These are phyloP conservation scores for Clistopyga incitator DNA, from an alignment of 2,888 invertebrate genomes.

Conservation along the genomic window DNA sequence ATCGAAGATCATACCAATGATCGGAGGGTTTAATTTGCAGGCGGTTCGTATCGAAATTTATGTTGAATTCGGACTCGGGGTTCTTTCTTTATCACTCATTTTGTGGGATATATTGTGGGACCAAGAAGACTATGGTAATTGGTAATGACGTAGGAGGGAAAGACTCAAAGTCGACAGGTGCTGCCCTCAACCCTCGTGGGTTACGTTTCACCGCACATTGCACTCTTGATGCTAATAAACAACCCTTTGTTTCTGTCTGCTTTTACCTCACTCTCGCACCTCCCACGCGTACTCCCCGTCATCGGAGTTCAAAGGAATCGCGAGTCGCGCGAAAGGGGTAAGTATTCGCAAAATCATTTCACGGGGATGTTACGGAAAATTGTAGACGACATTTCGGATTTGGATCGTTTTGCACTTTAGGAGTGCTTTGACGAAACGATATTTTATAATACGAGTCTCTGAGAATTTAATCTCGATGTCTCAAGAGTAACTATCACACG, in stretches of 20 bases:
- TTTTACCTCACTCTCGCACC: not conserved
- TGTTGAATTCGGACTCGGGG: too few relatives aligned
- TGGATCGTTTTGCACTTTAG: not conserved
- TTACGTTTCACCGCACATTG: not conserved
- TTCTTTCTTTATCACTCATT: not conserved
- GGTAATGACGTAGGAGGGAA: not conserved
- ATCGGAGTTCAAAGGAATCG: not conserved
- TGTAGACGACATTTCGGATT: too few relatives aligned
- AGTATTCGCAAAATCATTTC: not conserved
- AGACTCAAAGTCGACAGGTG: conserved; percentile 12
- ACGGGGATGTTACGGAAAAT: not conserved
- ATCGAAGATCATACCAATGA: too few relatives aligned
- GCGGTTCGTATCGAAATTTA: too few relatives aligned
- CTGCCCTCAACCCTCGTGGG: conserved; percentile 11
- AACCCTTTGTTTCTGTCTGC: not conserved
- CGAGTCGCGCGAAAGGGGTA: conserved; percentile 10
- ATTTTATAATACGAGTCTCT: not conserved
- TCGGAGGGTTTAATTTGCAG: too few relatives aligned
- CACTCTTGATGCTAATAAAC: not conserved
- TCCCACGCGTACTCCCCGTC: not conserved
- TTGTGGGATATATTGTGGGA: not conserved
- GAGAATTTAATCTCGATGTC: too few relatives aligned
- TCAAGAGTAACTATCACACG: too few relatives aligned
- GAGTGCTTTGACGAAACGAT: not conserved
- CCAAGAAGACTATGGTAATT: not conserved